Conservation (phyloP, 1,140 invertebrate species). For the Acyrthosiphon pisum region DNA sequence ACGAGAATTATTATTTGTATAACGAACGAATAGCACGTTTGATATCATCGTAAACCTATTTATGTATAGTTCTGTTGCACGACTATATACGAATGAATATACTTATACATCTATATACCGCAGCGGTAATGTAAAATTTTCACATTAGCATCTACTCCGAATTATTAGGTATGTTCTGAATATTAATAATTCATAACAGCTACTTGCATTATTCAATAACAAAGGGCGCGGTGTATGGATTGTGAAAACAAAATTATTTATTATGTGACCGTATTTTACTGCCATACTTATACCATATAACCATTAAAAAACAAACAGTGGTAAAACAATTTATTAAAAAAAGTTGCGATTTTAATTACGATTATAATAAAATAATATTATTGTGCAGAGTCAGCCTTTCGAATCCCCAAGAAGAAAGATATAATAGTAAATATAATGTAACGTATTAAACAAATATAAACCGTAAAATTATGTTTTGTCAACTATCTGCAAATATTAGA, state of each 20-base stretch:
- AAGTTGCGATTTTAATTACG: background rate
- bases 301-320: background rate
- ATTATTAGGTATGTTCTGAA: background rate
- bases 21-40: background rate
- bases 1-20: constrained; percentile 25
- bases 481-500: background rate
- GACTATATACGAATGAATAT: background rate
- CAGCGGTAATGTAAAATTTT: background rate
- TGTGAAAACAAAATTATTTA: background rate
- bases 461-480: no score
- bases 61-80: background rate
- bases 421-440: background rate
- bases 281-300: background rate
- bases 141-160: background rate
- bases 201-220: constrained; percentile 8
- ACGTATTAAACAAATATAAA: no score
- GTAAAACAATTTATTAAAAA: background rate
- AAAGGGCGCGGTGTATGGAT: background rate
- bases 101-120: background rate
- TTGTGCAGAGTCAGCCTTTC: background rate
- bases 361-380: background rate
- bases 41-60: background rate
- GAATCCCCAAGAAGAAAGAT: no score
- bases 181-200: background rate
- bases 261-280: background rate